These are phyloP conservation scores for Caenorhabditis auriculariae DNA, from an alignment of 2,888 invertebrate species.

Conservation along the genomic window DNA sequence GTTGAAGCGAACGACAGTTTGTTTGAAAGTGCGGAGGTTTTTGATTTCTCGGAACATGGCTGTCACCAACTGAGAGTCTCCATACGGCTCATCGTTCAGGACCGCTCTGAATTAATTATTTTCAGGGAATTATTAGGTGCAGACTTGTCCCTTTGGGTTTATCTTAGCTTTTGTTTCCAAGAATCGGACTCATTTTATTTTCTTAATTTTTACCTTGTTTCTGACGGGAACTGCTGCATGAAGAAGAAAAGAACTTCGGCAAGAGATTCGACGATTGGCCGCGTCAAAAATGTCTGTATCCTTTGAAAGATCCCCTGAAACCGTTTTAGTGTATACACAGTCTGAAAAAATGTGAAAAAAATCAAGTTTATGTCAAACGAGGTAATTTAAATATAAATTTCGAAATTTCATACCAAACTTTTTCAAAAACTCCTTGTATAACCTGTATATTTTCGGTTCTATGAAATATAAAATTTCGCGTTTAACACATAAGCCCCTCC, in stretches of 20 bases:
- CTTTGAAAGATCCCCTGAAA: conserved; percentile 25
- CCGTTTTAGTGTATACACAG: neutral
- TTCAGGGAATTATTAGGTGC: neutral
- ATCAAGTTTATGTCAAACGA: no score
- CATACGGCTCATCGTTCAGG: conserved; percentile 17
- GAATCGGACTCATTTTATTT: no score
- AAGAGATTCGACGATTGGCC: conserved; percentile 38
- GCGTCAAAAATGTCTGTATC: conserved; percentile 34
- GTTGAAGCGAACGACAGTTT: conserved; percentile 41
- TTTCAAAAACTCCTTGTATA: no score
- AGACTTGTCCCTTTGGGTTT: no score
- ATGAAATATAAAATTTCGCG: no score
- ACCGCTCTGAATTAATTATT: conserved; percentile 13
- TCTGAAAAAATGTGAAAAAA: neutral
- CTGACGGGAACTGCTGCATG: conserved; percentile 32
- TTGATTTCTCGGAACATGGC: conserved; percentile 43
- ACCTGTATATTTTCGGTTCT: no score
- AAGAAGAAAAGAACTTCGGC: conserved; percentile 43
- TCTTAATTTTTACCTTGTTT: conserved; percentile 29
- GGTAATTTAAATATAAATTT: no score
- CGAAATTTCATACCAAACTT: no score
- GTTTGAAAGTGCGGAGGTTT: conserved; percentile 40
- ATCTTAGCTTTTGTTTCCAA: no score
- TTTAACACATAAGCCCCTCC: no score
- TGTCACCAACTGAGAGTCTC: conserved; percentile 30